Evolutionary conservation across 2,113 vertebrate species (phyloP).

Genomic region (Oxyura jamaicensis): DNA sequence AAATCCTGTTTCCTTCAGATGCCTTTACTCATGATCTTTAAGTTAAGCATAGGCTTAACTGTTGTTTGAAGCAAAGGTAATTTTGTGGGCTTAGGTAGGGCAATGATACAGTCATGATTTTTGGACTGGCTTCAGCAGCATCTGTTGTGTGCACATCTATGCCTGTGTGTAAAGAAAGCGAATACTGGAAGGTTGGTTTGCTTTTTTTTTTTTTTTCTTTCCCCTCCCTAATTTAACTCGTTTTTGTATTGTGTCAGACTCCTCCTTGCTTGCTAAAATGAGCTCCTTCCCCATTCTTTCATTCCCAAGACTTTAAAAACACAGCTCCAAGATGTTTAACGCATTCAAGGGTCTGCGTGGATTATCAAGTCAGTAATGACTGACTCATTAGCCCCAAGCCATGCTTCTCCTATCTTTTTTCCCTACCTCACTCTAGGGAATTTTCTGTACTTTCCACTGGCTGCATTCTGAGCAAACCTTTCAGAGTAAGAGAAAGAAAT

Average conservation of each 20-base stretch:
- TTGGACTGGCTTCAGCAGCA: not conserved
- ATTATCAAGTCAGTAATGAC: not conserved
- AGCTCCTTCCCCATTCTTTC: not conserved
- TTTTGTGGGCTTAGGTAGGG: not conserved
- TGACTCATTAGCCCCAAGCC: not conserved
- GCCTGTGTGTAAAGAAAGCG: not conserved
- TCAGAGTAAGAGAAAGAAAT: not conserved
- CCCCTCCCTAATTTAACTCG: not conserved
- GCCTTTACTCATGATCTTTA: not conserved
- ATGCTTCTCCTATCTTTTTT: not conserved
- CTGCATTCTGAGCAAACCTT: not conserved
- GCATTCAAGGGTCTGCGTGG: not conserved
- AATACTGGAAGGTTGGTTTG: not conserved
- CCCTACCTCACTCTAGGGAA: not conserved
- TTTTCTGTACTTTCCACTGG: conserved; percentile 16
- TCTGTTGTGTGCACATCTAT: not conserved
- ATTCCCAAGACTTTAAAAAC: not conserved
- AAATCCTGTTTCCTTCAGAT: not conserved
- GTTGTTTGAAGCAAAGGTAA: not conserved
- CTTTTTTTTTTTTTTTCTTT: not conserved
- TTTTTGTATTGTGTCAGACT: not conserved
- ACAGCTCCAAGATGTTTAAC: not conserved
- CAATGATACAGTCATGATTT: not conserved
- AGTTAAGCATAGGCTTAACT: not conserved
- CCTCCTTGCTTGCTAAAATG: not conserved